phyloP scores from a whole-genome alignment of 2,113 vertebrate species.

The Prunella himalayana region DNA sequence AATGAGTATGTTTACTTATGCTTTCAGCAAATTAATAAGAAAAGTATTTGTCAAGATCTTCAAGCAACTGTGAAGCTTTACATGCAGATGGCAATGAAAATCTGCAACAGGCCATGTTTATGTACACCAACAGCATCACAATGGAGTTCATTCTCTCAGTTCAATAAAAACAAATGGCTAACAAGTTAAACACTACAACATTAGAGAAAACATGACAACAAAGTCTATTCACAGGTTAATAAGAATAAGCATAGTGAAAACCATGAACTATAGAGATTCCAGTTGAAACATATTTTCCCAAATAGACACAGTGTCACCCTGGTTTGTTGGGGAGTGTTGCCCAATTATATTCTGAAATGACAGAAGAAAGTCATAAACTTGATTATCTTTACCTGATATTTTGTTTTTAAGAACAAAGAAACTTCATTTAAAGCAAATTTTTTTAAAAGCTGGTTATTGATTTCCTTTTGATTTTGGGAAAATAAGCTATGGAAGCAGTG shows the following conservation, averaged over 20 bases:
- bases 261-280: background rate
- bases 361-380: background rate
- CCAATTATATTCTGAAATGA: background rate
- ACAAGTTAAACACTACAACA: background rate
- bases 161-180: background rate
- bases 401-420: background rate
- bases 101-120: background rate
- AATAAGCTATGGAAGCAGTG: background rate
- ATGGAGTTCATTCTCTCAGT: background rate
- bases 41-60: background rate
- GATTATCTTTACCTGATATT: background rate
- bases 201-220: background rate
- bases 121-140: background rate
- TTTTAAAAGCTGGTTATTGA: background rate
- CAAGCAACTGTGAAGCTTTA: background rate
- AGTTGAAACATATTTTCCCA: background rate
- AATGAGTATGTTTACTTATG: background rate
- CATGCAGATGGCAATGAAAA: background rate
- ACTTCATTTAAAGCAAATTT: background rate
- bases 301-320: background rate
- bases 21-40: background rate
- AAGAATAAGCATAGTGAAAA: background rate
- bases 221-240: background rate
- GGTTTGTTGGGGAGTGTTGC: background rate
- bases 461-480: background rate